Percentiles rank a stretch among this genome's conserved stretches.
Evolutionary conservation across 2,888 invertebrate species (phyloP).

Genomic region (Drosophila histrio): DNA sequence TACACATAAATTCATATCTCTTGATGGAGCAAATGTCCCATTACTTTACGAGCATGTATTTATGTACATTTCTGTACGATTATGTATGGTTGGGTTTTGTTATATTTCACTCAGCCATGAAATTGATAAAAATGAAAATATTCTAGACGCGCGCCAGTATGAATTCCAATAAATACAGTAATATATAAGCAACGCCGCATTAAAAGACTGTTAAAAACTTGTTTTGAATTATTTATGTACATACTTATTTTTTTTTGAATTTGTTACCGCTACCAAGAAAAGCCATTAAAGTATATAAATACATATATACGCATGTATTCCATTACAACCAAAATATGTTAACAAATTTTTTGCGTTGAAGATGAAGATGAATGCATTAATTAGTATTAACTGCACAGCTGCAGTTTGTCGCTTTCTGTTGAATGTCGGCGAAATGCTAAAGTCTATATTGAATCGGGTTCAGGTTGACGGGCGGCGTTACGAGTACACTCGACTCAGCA

Average conservation of each 20-base stretch:
- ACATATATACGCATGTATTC: neutral
- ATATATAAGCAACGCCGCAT: neutral
- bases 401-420: conserved; percentile 22
- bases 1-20: conserved; percentile 44
- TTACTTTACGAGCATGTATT: conserved; percentile 31
- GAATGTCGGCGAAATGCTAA: conserved; percentile 44
- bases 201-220: conserved; percentile 33
- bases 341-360: neutral
- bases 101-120: conserved; percentile 35
- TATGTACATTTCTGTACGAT: neutral
- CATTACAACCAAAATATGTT: neutral
- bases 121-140: conserved; percentile 57
- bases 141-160: conserved; percentile 38
- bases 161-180: conserved; percentile 11
- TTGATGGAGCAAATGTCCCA: conserved; percentile 16
- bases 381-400: conserved; percentile 32
- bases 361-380: conserved; percentile 8
- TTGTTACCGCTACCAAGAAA: neutral
- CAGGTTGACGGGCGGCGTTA: conserved; percentile 31
- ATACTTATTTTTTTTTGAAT: conserved; percentile 1
- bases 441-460: conserved; percentile 32
- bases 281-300: conserved; percentile 4
- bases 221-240: conserved; percentile 49
- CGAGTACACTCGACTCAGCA: conserved; percentile 19
- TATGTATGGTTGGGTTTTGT: conserved; percentile 19